Percentiles rank a stretch among this genome's conserved stretches.
phyloP scores from a whole-genome alignment of 2,797 vertebrate species.

The Syngnathus rostellatus region DNA sequence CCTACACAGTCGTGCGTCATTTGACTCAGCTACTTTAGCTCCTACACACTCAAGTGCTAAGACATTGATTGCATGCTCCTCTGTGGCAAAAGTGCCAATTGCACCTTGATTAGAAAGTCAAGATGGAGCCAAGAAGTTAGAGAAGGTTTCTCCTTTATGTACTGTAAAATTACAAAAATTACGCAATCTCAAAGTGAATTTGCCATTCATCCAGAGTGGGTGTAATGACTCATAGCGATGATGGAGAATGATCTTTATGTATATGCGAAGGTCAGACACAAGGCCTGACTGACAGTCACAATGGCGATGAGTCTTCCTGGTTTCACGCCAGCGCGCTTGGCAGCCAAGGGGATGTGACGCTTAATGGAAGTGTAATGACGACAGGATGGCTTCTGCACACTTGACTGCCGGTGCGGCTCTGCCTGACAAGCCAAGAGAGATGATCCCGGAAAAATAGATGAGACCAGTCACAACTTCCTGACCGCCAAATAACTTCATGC shows the following conservation, averaged over 20 bases:
- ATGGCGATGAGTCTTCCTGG: slow-evolving; percentile 39
- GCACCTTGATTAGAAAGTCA: slow-evolving; percentile 37
- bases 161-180: too few relatives aligned
- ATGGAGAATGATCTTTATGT: slow-evolving; percentile 23
- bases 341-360: slow-evolving; percentile 32
- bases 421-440: slow-evolving; percentile 28
- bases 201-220: slow-evolving; percentile 34
- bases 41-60: slow-evolving; percentile 51
- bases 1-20: slow-evolving; percentile 8
- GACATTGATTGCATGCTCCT: slow-evolving; percentile 54
- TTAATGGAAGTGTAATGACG: slow-evolving; percentile 54
- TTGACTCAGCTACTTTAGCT: slow-evolving; percentile 28
- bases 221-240: slow-evolving; percentile 40
- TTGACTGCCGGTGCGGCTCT: slow-evolving; percentile 22
- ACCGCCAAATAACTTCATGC: slow-evolving; percentile 12
- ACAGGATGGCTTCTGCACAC: slow-evolving; percentile 40
- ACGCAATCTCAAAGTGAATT: slow-evolving; percentile 19
- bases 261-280: slow-evolving; percentile 50
- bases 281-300: slow-evolving; percentile 30
- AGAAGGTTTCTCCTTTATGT: not conserved
- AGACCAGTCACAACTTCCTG: slow-evolving; percentile 10
- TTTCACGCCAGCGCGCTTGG: slow-evolving; percentile 41
- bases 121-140: slow-evolving; percentile 10
- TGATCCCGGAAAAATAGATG: slow-evolving; percentile 18
- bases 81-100: slow-evolving; percentile 27